Evolutionary conservation across 2,888 invertebrate genomes (phyloP), one percentile per base, ranked within the genome.

Genomic region (Chelonus formosanus): DNA sequence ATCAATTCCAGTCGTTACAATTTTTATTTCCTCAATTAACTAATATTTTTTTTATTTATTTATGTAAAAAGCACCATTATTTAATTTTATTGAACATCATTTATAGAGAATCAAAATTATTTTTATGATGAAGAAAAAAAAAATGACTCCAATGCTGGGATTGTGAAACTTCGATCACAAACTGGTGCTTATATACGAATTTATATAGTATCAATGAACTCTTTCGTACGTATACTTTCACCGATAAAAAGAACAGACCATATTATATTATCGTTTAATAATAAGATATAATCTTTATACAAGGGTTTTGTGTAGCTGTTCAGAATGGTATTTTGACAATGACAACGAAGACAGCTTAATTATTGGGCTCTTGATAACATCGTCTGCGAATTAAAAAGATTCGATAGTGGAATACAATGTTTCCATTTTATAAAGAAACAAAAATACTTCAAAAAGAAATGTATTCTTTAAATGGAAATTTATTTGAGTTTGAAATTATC

Each of bases 191-290:
- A 52, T 34, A 52, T 8, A 34, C 52, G 31, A 52, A 52, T 52
- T 52, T 52, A 52, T 40, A 40, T 32, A 34, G 34, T 52, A 52
- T 34, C 34, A 58, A 47, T 58, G 45, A 58, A 47, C 47, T 47
- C 47, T 58, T 34, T 34, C 35, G 35, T 36, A 36, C 20, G 2
- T 54, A 34, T 58, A 58, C 58, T 58, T 58, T 58, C 58, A 58
- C 58, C 35, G 10, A 47, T 6, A 47, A 56, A 58, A 35, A 3
- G 7, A 4, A 35, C 47, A 34, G 35, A 45, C 34, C 31, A 32
- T 43, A 47, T 47, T 34, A 58, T 43, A 47, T 47, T 34, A 58
- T 58, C 47, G n/a, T 58, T 58, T 20, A 58, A 58, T 48, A 35
- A 31, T 35, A 47, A 47, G 20, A 7, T 47, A 32, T 36, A n/a